These are phyloP conservation scores for Gisinianus flammeolus DNA, from an alignment of 2,888 invertebrate genomes.

Conservation along the genomic window DNA sequence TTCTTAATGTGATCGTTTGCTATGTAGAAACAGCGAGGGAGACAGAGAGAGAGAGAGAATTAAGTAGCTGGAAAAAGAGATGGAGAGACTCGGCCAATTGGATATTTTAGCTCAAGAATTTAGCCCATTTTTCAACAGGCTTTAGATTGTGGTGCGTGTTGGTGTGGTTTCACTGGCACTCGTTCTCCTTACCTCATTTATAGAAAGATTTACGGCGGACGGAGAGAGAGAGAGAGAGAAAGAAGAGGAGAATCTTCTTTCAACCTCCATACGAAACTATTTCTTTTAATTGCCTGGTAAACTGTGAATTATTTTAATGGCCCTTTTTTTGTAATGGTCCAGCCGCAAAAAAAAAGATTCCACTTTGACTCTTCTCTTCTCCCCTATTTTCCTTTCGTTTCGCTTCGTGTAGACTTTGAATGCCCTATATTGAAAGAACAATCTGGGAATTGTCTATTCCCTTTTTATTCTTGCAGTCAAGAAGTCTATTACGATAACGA, in stretches of 20 bases:
- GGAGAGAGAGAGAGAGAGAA: not conserved
- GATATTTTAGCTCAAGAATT: too few species aligned
- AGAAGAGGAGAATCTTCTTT: not conserved
- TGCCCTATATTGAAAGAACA: too few species aligned
- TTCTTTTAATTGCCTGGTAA: slow-evolving; percentile 33
- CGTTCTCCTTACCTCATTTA: slow-evolving; percentile 10
- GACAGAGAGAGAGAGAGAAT: too few species aligned
- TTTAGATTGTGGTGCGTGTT: not conserved
- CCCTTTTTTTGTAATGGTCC: not conserved
- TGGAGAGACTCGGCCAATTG: too few species aligned
- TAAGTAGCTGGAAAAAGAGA: too few species aligned
- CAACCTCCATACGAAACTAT: not conserved
- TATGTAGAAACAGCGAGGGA: too few species aligned
- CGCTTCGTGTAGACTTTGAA: not conserved
- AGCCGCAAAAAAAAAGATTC: too few species aligned
- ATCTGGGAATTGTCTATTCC: too few species aligned
- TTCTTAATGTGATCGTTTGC: too few species aligned
- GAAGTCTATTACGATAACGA: not conserved
- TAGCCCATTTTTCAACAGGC: not conserved
- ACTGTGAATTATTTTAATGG: slow-evolving; percentile 38
- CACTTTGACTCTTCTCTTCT: too few species aligned
- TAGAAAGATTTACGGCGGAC: slow-evolving; percentile 3
- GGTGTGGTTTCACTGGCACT: not conserved
- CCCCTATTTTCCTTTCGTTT: not conserved
- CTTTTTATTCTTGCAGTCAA: not conserved